These are phyloP conservation scores for Wasmannia auropunctata DNA, from an alignment of 1,140 invertebrate genomes.

Conservation along the genomic window DNA sequence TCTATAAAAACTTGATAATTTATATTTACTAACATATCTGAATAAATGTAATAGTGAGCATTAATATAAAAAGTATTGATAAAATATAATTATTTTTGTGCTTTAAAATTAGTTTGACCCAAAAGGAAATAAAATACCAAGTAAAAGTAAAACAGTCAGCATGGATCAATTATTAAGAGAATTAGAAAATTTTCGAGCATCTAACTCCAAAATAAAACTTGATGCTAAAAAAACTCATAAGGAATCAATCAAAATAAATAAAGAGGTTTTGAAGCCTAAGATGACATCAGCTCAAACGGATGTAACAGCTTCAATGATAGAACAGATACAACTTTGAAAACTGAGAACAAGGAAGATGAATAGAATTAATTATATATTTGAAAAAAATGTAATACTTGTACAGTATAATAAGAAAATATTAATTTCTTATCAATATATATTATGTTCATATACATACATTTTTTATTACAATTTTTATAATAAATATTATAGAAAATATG, in stretches of 20 bases:
- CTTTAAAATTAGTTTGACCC: slow-evolving; percentile 68
- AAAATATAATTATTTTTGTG: slow-evolving; percentile 28
- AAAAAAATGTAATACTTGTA: neutral
- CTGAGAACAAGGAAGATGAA: slow-evolving; percentile 2
- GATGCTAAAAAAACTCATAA: neutral
- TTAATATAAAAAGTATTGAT: neutral
- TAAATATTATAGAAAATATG: slow-evolving; percentile 23
- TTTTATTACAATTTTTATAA: slow-evolving; percentile 24
- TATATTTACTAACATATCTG: neutral
- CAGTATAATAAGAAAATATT: neutral
- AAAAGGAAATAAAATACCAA: slow-evolving; percentile 68
- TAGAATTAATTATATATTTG: neutral
- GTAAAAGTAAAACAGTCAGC: slow-evolving; percentile 70
- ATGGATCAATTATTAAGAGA: slow-evolving; percentile 76
- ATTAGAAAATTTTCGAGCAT: slow-evolving; percentile 69
- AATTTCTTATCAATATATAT: neutral
- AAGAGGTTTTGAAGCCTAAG: slow-evolving; percentile 1
- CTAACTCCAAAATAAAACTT: slow-evolving; percentile 52
- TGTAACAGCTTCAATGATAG: slow-evolving; percentile 46
- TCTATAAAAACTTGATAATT: neutral
- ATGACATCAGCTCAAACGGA: slow-evolving; percentile 25
- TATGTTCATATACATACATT: neutral
- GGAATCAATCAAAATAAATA: neutral
- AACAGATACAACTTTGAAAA: slow-evolving; percentile 68
- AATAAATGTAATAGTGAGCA: neutral